Evolutionary conservation across 2,113 vertebrate species (phyloP).

Genomic region (Bubalus kerabau): DNA sequence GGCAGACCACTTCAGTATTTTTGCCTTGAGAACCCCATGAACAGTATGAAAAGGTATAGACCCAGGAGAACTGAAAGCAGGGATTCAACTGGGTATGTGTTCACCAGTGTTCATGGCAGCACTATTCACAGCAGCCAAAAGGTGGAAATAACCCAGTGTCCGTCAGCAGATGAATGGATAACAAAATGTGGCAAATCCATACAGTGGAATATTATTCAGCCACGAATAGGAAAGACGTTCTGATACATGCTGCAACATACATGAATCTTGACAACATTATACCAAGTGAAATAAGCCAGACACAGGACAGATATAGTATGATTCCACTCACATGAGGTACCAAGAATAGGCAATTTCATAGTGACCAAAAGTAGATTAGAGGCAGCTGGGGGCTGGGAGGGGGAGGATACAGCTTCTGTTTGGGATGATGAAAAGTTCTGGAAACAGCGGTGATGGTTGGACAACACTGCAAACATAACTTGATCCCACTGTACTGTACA

Average conservation of each 20-base stretch:
- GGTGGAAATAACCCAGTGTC: not conserved
- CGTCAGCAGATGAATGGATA: too few relatives aligned
- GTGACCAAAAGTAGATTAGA: not conserved
- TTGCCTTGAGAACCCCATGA: not conserved
- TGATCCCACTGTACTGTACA: not conserved
- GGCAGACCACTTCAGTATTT: not conserved
- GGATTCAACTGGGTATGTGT: fast-evolving
- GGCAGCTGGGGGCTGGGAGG: not conserved
- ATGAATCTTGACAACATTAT: not conserved
- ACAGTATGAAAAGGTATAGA: not conserved
- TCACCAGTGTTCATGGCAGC: fast-evolving
- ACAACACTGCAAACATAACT: not conserved
- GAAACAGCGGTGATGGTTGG: not conserved
- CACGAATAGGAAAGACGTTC: not conserved
- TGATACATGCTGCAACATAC: not conserved
- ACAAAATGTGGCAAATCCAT: not conserved
- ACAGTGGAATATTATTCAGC: not conserved
- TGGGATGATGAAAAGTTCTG: not conserved
- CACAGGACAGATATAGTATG: not conserved
- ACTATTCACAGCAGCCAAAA: not conserved
- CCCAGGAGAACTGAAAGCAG: not conserved
- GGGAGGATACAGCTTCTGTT: not conserved
- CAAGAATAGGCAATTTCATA: not conserved
- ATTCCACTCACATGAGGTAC: too few relatives aligned
- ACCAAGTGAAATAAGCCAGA: not conserved